Evolutionary conservation across 37 sponge, comb jelly and placozoan genomes (phyloP).

Genomic region (Hormiphora californensis): DNA sequence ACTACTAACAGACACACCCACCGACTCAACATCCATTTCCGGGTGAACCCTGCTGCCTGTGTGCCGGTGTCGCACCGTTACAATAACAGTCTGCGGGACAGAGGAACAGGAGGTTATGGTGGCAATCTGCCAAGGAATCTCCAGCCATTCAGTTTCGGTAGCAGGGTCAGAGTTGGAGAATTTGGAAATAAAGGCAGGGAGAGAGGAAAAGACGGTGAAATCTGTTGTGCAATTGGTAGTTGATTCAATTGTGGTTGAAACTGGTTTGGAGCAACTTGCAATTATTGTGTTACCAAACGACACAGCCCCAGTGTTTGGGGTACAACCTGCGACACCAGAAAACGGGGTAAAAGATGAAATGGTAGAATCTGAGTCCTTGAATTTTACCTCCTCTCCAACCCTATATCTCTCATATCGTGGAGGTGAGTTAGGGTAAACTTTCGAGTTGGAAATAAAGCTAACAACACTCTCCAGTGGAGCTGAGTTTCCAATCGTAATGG

Average conservation of each 20-base stretch:
- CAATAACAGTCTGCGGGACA: neutral
- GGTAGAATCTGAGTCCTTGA: neutral
- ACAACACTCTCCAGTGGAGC: neutral
- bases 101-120: neutral
- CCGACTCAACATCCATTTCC: neutral
- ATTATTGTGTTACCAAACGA: neutral
- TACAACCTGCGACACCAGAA: neutral
- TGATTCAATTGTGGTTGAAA: too few relatives aligned
- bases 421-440: neutral
- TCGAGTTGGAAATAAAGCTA: neutral
- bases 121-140: neutral
- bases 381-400: neutral
- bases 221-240: too few relatives aligned
- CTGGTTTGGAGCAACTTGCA: neutral
- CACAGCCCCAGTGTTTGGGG: neutral
- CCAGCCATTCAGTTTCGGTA: neutral
- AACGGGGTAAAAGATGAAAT: neutral
- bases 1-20: neutral
- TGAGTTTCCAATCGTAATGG: neutral
- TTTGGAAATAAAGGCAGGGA: neutral
- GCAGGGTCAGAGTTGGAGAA: slow-evolving; percentile 1
- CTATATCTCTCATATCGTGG: neutral
- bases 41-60: neutral
- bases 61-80: neutral
- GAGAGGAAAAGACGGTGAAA: neutral